A percentile compares a stretch with the other conserved stretches of the same genome.
Conservation (phyloP, 1,140 invertebrate genomes). For the Coelopa frigida region DNA sequence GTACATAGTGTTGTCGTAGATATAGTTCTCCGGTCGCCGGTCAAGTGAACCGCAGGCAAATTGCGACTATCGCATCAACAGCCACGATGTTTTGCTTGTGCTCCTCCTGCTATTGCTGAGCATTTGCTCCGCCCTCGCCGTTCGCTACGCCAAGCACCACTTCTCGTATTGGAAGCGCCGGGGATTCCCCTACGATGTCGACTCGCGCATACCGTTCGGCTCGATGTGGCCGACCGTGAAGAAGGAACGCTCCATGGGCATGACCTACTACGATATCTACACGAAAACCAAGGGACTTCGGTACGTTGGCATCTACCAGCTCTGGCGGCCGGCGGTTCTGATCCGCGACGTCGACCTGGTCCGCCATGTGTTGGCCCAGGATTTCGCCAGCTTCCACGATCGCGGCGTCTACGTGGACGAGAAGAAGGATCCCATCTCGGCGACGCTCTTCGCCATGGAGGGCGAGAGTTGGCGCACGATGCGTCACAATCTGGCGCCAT, state of each 20-base stretch:
- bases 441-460: constrained; percentile 44
- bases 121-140: neutral
- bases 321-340: constrained; percentile 42
- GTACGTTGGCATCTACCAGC: constrained; percentile 29
- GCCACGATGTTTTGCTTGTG: no score
- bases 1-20: no score
- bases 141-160: constrained; percentile 17
- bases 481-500: constrained; percentile 48
- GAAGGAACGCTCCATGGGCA: neutral
- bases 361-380: constrained; percentile 43
- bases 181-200: constrained; percentile 25
- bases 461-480: constrained; percentile 49
- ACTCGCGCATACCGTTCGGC: constrained; percentile 27
- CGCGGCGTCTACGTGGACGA: constrained; percentile 43
- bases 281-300: neutral
- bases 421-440: constrained; percentile 34
- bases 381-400: constrained; percentile 45
- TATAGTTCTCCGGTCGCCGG: no score
- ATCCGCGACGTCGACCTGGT: constrained; percentile 46
- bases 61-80: no score
- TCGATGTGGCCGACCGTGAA: constrained; percentile 14
- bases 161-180: constrained; percentile 26
- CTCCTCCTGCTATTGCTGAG: no score
- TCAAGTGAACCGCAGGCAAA: no score
- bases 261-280: neutral